phyloP scores from a whole-genome alignment of 2,797 vertebrate genomes.

The Girardinus metallicus region DNA sequence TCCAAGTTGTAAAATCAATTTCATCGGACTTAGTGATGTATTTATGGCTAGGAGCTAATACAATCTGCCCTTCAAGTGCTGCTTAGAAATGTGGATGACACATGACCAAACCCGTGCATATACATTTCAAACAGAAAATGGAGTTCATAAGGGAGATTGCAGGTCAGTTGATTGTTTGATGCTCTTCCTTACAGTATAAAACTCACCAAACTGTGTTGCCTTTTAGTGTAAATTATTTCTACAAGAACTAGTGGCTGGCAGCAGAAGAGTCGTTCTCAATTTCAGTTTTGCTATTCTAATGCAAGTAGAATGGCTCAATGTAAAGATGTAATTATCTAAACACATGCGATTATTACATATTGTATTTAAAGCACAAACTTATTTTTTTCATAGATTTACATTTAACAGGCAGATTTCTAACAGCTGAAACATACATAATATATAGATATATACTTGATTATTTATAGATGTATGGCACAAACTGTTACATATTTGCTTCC shows the following conservation, averaged over 20 bases:
- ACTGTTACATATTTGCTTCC: constrained; percentile 13
- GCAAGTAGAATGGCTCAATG: not conserved
- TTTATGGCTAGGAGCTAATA: not conserved
- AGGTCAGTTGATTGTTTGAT: constrained; percentile 55
- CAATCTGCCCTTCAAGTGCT: not conserved
- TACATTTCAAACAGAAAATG: constrained; percentile 20
- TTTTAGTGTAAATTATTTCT: constrained; percentile 20
- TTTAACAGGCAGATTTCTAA: not conserved
- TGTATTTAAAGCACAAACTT: not conserved
- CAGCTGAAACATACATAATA: not conserved
- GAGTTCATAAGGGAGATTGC: constrained; percentile 48
- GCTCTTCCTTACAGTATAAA: constrained; percentile 29
- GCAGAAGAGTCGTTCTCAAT: not conserved
- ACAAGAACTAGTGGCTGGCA: not conserved
- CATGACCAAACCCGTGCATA: not conserved
- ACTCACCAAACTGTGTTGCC: constrained; percentile 23
- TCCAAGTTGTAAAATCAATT: not conserved
- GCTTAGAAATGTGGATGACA: constrained; percentile 19
- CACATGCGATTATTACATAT: not conserved
- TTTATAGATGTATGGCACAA: constrained; percentile 4
- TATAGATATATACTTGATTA: not conserved
- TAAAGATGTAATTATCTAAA: not conserved
- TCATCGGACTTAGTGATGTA: not conserved
- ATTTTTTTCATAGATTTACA: not conserved
- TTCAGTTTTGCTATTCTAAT: not conserved